Evolutionary conservation across 2,888 invertebrate genomes (phyloP), one percentile per base, ranked within the genome.

Genomic region (Patella caerulea): DNA sequence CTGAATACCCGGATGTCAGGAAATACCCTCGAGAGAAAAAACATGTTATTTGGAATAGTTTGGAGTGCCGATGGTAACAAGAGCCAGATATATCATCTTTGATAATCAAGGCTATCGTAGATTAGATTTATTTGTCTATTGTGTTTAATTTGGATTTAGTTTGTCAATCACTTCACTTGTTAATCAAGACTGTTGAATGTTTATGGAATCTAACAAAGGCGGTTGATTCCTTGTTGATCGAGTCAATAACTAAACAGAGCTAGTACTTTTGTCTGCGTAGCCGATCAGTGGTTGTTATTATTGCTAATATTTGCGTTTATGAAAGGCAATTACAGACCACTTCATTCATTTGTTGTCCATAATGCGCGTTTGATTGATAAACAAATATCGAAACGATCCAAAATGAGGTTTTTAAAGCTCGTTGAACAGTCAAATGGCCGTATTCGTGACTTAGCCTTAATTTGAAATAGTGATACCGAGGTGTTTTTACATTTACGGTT

Each of bases 261-360:
- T 17, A 24, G 65, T 65, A 24, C 19, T 65, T 65, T 65, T 65
- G 65, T 65, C 65, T 65, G 65, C 19, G 65, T 65, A 65, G 24
- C 65, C 65, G 65, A 65, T 65, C 65, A 24, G 65, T 65, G 65
- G 24, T 65, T 65, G 65, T 65, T 65, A 65, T 65, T 65, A 65
- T 65, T 65, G 65, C 24, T 65, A 65, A 65, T 65, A 65, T 65
- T 65, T 65, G 65, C 65, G 65, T 65, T 65, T 65, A 65, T 65
- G 65, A 65, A 65, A 65, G 65, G 65, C 65, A 65, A 65, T 65
- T 65, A 65, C 19, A 14, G 24, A 4, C 2, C 24, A 65, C 65
- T 65, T 65, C 65, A 65, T 24, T 24, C 65, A 65, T 65, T 65
- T 65, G 65, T 65, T 65, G 65, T 11, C 19, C 24, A 24, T 65